Conservation (phyloP, 2,797 vertebrate genomes). For the Lithobates pipiens region DNA sequence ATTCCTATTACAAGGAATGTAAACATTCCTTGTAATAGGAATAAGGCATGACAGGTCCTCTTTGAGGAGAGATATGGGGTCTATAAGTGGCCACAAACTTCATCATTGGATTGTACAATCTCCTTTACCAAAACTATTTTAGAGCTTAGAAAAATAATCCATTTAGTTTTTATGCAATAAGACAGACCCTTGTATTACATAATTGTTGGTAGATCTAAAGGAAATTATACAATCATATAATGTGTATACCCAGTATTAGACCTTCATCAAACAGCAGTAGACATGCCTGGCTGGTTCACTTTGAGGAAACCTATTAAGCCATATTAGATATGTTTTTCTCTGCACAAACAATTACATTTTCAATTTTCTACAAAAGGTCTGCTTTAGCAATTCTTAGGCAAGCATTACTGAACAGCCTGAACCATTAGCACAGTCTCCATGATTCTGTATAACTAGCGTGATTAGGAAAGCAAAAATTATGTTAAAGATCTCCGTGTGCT, state of each 20-base stretch:
- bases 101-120: too few species aligned
- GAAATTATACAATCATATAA: background rate
- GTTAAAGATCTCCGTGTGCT: background rate
- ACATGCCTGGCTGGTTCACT: background rate
- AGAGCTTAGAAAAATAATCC: too few species aligned
- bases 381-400: background rate
- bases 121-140: too few species aligned
- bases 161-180: too few species aligned
- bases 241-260: background rate
- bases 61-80: too few species aligned
- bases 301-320: background rate
- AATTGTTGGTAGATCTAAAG: background rate
- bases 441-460: background rate
- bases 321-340: background rate
- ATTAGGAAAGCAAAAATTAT: background rate
- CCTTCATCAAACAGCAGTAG: background rate
- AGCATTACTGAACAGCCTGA: background rate
- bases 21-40: too few species aligned
- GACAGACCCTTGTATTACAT: background rate
- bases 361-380: background rate
- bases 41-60: too few species aligned
- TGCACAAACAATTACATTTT: background rate
- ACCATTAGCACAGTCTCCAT: background rate
- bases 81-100: too few species aligned
- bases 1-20: too few species aligned